These are phyloP conservation scores for Cacoxenus indagator DNA, from an alignment of 2,888 invertebrate genomes.

Conservation along the genomic window DNA sequence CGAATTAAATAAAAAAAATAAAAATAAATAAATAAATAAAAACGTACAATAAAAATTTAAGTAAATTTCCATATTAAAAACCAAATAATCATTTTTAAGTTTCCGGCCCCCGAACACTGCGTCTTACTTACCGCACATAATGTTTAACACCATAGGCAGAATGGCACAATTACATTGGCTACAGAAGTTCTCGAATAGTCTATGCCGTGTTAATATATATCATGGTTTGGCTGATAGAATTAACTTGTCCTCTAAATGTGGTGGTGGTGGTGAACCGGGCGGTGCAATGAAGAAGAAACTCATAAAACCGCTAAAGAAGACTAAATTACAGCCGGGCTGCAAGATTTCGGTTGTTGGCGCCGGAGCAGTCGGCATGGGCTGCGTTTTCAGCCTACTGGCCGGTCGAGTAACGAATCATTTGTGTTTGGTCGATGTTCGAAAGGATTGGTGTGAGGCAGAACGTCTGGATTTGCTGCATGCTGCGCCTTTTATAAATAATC, in stretches of 20 bases:
- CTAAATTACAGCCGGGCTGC: conserved; percentile 67
- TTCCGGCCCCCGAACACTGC: no score
- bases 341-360: conserved; percentile 88
- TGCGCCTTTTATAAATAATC: conserved; percentile 81
- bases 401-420: conserved; percentile 84
- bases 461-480: conserved; percentile 89
- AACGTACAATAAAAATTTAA: no score
- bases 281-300: not conserved
- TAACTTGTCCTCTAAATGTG: not conserved
- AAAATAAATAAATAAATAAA: no score
- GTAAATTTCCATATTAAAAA: no score
- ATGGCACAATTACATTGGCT: not conserved
- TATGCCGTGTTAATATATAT: not conserved
- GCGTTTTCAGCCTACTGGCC: conserved; percentile 82
- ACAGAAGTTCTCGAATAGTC: no score
- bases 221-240: not conserved
- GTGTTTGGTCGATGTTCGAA: conserved; percentile 82
- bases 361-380: conserved; percentile 90
- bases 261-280: not conserved
- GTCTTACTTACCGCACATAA: no score
- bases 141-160: no score
- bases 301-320: conserved; percentile 12
- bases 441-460: conserved; percentile 85
- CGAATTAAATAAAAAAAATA: no score
- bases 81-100: no score